These are phyloP conservation scores for Thunnus albacares DNA, from an alignment of 2,797 vertebrate genomes.

Conservation along the genomic window DNA sequence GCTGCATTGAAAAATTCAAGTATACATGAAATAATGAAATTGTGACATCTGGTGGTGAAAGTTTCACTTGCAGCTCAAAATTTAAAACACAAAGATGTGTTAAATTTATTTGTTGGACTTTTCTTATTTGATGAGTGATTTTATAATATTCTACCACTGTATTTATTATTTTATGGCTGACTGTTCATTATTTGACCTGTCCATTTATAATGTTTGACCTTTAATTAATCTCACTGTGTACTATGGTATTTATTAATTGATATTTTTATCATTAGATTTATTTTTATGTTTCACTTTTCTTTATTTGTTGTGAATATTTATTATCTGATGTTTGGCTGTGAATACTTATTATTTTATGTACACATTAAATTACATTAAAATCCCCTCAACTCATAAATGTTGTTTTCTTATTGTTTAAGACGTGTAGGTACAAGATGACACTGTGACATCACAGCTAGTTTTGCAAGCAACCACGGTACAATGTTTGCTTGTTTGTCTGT, in stretches of 20 bases:
- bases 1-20: background rate
- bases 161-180: background rate
- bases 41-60: conserved; percentile 31
- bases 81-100: background rate
- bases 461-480: too few relatives aligned
- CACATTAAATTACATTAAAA: too few relatives aligned
- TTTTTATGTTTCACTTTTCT: background rate
- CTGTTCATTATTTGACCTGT: background rate
- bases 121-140: background rate
- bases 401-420: too few relatives aligned
- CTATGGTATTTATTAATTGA: background rate
- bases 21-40: background rate
- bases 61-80: background rate
- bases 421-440: too few relatives aligned
- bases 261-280: background rate
- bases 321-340: too few relatives aligned
- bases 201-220: background rate
- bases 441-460: too few relatives aligned
- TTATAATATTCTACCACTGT: background rate
- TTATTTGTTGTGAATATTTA: background rate
- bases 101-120: background rate
- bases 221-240: background rate
- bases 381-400: too few relatives aligned
- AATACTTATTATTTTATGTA: too few relatives aligned
- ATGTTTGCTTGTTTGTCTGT: too few relatives aligned